These are phyloP conservation scores for Chaenogobius annularis DNA, from an alignment of 2,113 vertebrate species.

Conservation along the genomic window DNA sequence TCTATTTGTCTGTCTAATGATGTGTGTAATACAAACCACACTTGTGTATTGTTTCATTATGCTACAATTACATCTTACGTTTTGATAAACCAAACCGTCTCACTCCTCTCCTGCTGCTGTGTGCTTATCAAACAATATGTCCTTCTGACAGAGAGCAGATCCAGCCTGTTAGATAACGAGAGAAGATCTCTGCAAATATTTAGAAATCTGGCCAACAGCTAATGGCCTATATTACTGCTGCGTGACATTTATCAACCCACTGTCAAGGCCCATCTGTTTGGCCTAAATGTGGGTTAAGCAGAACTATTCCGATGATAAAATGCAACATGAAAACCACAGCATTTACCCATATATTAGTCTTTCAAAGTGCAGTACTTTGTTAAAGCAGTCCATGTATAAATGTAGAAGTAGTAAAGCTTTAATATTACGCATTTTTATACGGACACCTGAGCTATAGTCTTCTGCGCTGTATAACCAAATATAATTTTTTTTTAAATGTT, in stretches of 20 bases:
- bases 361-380: neutral
- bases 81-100: neutral
- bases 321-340: neutral
- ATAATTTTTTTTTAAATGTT: too few relatives aligned
- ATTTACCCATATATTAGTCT: neutral
- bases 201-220: slow-evolving; percentile 23
- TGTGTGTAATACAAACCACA: slow-evolving; percentile 7
- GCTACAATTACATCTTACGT: neutral
- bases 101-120: neutral
- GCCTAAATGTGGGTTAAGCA: slow-evolving; percentile 26
- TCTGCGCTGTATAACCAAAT: too few relatives aligned
- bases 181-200: slow-evolving; percentile 21
- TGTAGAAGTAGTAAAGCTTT: too few relatives aligned
- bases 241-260: slow-evolving; percentile 48
- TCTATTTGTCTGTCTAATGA: neutral
- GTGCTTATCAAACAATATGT: slow-evolving; percentile 3
- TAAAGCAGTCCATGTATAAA: neutral
- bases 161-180: slow-evolving; percentile 2
- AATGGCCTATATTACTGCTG: slow-evolving; percentile 25
- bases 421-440: too few relatives aligned
- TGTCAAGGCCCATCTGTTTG: slow-evolving; percentile 36
- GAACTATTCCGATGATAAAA: slow-evolving; percentile 11
- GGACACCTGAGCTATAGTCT: too few relatives aligned
- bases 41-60: slow-evolving; percentile 1
- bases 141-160: neutral